Base-by-base conservation (phyloP, 2,113 vertebrate genomes). In the Megaceryle maxima region DNA sequence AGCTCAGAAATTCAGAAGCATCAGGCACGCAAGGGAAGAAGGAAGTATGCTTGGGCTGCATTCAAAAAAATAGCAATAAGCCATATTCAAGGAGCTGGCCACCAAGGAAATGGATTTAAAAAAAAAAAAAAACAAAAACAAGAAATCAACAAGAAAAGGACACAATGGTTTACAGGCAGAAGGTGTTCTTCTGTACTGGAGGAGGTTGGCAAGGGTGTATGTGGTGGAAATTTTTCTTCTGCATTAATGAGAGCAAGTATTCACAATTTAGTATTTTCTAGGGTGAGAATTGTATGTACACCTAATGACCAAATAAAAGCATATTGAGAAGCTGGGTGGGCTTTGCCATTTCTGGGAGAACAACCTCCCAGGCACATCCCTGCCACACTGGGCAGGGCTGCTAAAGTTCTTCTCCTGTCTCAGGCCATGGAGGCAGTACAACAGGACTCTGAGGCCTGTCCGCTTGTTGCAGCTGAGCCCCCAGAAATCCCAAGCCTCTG, bases 341-440 rank as follows among this genome's bases (percentile, higher is more conserved):
- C 13, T 69, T 70, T 79, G 44, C 55, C 18, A 7, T 57, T 88
- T 33, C 29, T 35, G 29, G 29, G 50, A 83, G 43, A 73, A 21
- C 33, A 62, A 14, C 14, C 25, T 60, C 56, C 29, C 1, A 3
- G 44, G 18, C 79, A 43, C 0, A 0, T 66, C 51, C 46, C 21
- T 0, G 1, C 6, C 5, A 0, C 5, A 0, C 46, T 7, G 35
- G 31, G 44, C 37, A 31, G 37, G 2, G 17, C 60, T 51, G 51
- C 37, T 14, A 10, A 12, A 0, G 0, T 33, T 60, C 53, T 37
- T 33, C 37, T 69, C 14, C 6, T 1, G 3, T 12, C 44, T 24
- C 43, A 73, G 67, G 68, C 50, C 35, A 4, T 2, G 11, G 25
- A 80, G 24, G 24, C 8, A 13, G 35, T 20, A 31, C 3, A 7